Evolutionary conservation across 2,888 invertebrate species (phyloP).

Genomic region (Nowickia ferox): DNA sequence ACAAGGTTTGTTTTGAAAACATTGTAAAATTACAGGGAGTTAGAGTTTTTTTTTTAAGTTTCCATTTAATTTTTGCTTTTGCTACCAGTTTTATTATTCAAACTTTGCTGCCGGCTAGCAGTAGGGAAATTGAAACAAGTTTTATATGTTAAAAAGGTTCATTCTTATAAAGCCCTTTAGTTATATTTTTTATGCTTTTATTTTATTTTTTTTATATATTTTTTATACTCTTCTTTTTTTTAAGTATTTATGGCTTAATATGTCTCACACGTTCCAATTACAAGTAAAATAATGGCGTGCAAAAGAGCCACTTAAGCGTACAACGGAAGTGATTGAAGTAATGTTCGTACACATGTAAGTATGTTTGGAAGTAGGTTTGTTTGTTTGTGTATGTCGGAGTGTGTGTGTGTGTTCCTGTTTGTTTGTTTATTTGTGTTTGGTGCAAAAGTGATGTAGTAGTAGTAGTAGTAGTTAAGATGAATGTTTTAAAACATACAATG

Average conservation of each 20-base stretch:
- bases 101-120: slow-evolving; percentile 54
- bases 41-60: slow-evolving; percentile 15
- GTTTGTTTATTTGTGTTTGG: slow-evolving; percentile 23
- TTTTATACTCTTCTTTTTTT: slow-evolving; percentile 34
- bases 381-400: neutral
- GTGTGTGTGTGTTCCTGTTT: slow-evolving; percentile 1
- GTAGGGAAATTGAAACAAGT: slow-evolving; percentile 12
- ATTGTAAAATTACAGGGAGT: slow-evolving; percentile 60
- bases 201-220: slow-evolving; percentile 20
- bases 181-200: slow-evolving; percentile 14
- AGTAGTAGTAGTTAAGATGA: slow-evolving; percentile 34
- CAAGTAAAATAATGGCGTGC: slow-evolving; percentile 82
- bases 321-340: slow-evolving; percentile 82
- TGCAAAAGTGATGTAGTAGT: slow-evolving; percentile 44
- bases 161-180: slow-evolving; percentile 39
- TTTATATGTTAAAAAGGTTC: slow-evolving; percentile 41
- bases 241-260: slow-evolving; percentile 74
- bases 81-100: slow-evolving; percentile 47
- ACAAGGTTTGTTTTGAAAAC: slow-evolving; percentile 61
- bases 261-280: slow-evolving; percentile 83
- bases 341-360: slow-evolving; percentile 60
- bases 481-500: slow-evolving; percentile 23
- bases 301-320: slow-evolving; percentile 82
- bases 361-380: neutral
- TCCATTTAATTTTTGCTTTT: slow-evolving; percentile 1